phyloP scores from a whole-genome alignment of 2,113 vertebrate species.

The Pungitius pungitius region DNA sequence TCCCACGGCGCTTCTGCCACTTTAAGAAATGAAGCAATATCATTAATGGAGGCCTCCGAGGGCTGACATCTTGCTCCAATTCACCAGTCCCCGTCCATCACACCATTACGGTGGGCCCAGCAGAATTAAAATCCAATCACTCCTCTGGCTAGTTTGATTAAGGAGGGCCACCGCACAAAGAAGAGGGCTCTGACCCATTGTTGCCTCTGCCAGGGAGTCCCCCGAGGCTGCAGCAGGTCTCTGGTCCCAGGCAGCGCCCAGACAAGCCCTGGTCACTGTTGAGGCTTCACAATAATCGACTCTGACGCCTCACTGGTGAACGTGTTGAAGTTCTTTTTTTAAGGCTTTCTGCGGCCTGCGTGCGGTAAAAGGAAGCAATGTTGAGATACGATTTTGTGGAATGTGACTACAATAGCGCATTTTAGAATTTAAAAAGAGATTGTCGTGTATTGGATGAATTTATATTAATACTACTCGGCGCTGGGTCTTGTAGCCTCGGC shows the following conservation, averaged over 20 bases:
- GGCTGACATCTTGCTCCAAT: constrained; percentile 81
- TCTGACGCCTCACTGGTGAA: constrained; percentile 11
- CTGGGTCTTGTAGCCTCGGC: not conserved
- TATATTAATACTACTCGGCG: not conserved
- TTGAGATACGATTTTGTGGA: not conserved
- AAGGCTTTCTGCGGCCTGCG: not conserved
- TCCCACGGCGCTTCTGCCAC: constrained; percentile 80
- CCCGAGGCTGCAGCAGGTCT: constrained; percentile 63
- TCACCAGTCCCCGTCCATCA: constrained; percentile 83
- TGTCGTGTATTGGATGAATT: not conserved
- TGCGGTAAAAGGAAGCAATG: not conserved
- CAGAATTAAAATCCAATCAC: constrained; percentile 88
- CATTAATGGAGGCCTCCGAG: constrained; percentile 82
- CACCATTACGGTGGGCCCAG: constrained; percentile 82
- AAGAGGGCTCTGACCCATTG: constrained; percentile 78
- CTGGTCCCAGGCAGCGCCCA: constrained; percentile 45
- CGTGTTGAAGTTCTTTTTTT: not conserved
- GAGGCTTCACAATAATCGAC: constrained; percentile 40
- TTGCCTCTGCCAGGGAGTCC: constrained; percentile 77
- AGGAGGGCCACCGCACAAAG: constrained; percentile 75
- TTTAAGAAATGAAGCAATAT: constrained; percentile 90
- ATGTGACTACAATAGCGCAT: not conserved
- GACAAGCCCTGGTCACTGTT: constrained; percentile 57
- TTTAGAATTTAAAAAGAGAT: not conserved
- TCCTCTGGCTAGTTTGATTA: constrained; percentile 85